Evolutionary conservation across 2,797 vertebrate genomes (phyloP).

Genomic region (Halcyon leucocephala): DNA sequence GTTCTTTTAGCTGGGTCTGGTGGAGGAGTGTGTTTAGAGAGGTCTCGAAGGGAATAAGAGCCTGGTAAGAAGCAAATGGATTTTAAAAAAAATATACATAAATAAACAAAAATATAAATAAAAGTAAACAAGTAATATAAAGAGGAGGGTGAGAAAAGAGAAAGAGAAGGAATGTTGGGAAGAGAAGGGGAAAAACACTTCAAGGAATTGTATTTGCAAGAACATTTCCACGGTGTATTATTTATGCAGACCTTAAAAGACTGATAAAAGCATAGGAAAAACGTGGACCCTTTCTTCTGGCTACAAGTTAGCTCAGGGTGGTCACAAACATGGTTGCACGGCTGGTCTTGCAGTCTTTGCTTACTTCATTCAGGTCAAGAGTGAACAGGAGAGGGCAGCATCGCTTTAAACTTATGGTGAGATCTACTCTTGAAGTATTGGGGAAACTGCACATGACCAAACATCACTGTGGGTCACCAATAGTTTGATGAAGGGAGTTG

Average conservation of each 20-base stretch:
- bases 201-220: background rate
- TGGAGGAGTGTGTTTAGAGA: background rate
- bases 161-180: background rate
- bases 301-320: background rate
- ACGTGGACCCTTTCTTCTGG: background rate
- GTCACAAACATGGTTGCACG: background rate
- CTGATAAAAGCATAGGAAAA: background rate
- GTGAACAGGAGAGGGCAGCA: constrained; percentile 58
- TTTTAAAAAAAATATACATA: background rate
- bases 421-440: accelerated
- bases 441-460: accelerated
- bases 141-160: background rate
- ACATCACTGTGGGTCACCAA: background rate
- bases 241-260: background rate
- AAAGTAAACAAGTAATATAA: background rate
- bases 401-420: background rate
- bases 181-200: background rate
- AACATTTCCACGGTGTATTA: background rate
- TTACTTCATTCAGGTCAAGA: background rate
- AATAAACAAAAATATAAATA: too few species aligned
- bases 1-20: background rate
- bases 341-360: background rate
- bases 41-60: background rate
- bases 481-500: background rate
- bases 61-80: background rate